Base-by-base conservation (phyloP, 2,888 invertebrate genomes). In the Mellilla xanthometata region DNA sequence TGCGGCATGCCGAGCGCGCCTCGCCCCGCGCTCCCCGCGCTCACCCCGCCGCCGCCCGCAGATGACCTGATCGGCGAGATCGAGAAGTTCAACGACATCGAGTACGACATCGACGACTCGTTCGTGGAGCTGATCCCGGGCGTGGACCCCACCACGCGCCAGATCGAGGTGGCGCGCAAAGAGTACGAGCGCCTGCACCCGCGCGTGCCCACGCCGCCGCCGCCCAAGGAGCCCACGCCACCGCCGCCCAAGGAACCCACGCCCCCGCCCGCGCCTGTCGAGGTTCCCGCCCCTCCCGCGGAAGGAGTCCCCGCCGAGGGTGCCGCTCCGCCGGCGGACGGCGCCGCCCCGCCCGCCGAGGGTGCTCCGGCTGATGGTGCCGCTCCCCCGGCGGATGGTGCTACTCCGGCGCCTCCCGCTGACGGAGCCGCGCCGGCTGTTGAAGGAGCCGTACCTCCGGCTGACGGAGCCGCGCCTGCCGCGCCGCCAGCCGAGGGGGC, bases 21-120 rank as follows among this genome's bases (percentile, higher is more conserved):
- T 27, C 29, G 43, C 50, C 46, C 52, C 48, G 48, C 39, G 2
- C 28, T 33, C 46, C 44, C 49, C 48, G 50, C 53, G 56, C 72
- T 73, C 62, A 76, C 64, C 64, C 56, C 59, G 61, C 60, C 60
- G 68, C 68, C 73, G 81, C 76, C 69, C 90, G 72, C 93, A 95
- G 96, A 96, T 93, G 95, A 96, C 79, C 92, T 95, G 90, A 95
- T 96, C 90, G 90, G 89, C 76, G 95, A 95, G 88, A 97, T 95
- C 91, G 97, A 97, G 92, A 94, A 94, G 88, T 97, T 94, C 93
- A 97, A 96, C 91, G 93, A 94, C 82, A 95, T 98, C 90, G 96
- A 95, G 69, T 95, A 97, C 84, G 97, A 96, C 90, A 93, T 98
- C 92, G 98, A 98, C 91, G 92, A 94, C 81, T 97, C 97, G 65